phyloP scores from a whole-genome alignment of 2,113 vertebrate genomes.

The Gorsachius goisagi region DNA sequence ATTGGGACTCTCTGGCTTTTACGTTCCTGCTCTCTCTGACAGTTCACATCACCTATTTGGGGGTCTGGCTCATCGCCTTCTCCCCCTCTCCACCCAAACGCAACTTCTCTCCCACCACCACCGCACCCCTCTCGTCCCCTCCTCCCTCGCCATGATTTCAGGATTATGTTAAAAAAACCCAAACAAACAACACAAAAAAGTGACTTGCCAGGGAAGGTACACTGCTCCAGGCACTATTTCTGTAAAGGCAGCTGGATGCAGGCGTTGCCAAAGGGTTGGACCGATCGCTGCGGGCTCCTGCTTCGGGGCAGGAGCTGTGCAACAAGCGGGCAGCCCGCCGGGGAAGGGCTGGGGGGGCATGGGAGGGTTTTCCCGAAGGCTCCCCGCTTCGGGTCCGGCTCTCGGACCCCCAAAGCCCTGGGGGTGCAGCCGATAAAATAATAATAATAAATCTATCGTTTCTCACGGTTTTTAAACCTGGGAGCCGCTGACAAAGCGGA shows the following conservation, averaged over 20 bases:
- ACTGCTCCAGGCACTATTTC: background rate
- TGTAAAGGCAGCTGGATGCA: background rate
- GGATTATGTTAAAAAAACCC: background rate
- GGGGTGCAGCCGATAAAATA: too few relatives aligned
- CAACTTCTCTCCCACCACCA: background rate
- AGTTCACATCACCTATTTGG: background rate
- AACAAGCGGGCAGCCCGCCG: constrained; percentile 2
- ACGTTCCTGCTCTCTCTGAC: background rate
- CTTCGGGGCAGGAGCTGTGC: background rate
- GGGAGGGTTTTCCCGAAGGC: background rate
- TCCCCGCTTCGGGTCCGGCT: background rate
- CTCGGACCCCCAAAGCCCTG: background rate
- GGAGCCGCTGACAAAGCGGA: background rate
- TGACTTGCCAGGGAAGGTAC: background rate
- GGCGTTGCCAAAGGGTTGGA: background rate
- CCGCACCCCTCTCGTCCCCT: background rate
- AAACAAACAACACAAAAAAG: background rate
- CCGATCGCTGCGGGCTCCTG: background rate
- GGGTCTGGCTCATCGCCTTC: background rate
- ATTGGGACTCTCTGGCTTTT: constrained; percentile 37
- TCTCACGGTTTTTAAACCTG: background rate
- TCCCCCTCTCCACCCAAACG: background rate
- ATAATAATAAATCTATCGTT: background rate
- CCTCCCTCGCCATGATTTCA: background rate
- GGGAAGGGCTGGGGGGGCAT: background rate